Conservation (phyloP, 2,888 invertebrate species). For the Dendrolimus houi region DNA sequence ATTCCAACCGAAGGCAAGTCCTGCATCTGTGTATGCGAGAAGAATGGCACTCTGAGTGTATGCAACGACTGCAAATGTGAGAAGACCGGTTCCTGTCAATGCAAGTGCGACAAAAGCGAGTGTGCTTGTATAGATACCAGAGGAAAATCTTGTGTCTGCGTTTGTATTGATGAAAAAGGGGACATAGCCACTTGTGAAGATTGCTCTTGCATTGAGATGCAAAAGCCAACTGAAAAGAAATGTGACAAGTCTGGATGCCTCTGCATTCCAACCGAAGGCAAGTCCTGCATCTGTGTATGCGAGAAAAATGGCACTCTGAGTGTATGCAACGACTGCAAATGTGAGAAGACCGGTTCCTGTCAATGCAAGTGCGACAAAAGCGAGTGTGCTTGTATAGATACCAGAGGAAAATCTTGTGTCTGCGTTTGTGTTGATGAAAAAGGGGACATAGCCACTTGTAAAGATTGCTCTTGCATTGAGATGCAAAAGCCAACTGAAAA, state of each 20-base stretch:
- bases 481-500: no score
- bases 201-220: no score
- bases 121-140: slow-evolving; percentile 3
- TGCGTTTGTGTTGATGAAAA: no score
- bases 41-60: slow-evolving; percentile 10
- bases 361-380: slow-evolving; percentile 3
- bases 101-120: slow-evolving; percentile 2
- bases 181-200: no score
- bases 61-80: slow-evolving; percentile 20
- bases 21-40: slow-evolving; percentile 16
- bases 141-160: no score
- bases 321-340: slow-evolving; percentile 19
- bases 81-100: slow-evolving; percentile 2
- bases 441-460: no score
- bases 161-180: no score
- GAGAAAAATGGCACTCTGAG: slow-evolving; percentile 12
- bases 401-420: background rate
- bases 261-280: slow-evolving; percentile 15
- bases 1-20: slow-evolving; percentile 14
- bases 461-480: no score
- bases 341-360: slow-evolving; percentile 5
- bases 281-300: slow-evolving; percentile 15
- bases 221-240: background rate
- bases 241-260: slow-evolving; percentile 11
- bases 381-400: slow-evolving; percentile 3